Evolutionary conservation across 1,140 invertebrate genomes (phyloP), one percentile per base, ranked within the genome.

Genomic region (Melitaea cinxia): DNA sequence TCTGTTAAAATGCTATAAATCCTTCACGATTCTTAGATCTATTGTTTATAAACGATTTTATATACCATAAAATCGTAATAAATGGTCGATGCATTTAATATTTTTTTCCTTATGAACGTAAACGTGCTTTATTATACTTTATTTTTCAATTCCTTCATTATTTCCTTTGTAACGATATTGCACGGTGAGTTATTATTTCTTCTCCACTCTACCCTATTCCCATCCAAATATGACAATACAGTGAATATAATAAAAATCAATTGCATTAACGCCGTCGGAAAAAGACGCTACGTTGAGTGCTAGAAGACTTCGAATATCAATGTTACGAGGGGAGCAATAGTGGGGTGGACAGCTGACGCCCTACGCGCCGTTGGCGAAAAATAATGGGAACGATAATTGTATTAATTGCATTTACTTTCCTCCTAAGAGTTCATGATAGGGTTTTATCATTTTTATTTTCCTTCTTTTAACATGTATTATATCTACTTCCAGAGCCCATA

Each of bases 331-430:
- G 65, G 45, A 61, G 45, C 50, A 45, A 35, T 55, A 17, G 60
- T 39, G 7, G 52, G 60, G 60, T 56, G 49, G 47, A n/a, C 57
- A 54, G 57, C 57, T 66, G 56, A 60, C 57, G 56, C 52, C 49
- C 26, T 33, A 61, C 53, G 53, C 47, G 65, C 53, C 65, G 52
- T 23, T 56, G 35, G 53, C 58, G 59, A 57, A 62, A 62, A 62
- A 68, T 68, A 57, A 67, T 56, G 45, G 37, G 14, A 49, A 49
- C 33, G 30, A 28, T 56, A 61, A 67, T 67, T 67, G 33, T 56
- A 61, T 67, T 62, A 50, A 61, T 61, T 60, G 39, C 58, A 47
- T 57, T 57, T 10, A 17, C 15, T 15, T 45, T 45, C 33, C 39
- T 28, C 56, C 30, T 47, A 47, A 45, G 15, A 7, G 21, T 6